Base-by-base conservation (phyloP, 2,113 vertebrate species). In the Murina feae region DNA sequence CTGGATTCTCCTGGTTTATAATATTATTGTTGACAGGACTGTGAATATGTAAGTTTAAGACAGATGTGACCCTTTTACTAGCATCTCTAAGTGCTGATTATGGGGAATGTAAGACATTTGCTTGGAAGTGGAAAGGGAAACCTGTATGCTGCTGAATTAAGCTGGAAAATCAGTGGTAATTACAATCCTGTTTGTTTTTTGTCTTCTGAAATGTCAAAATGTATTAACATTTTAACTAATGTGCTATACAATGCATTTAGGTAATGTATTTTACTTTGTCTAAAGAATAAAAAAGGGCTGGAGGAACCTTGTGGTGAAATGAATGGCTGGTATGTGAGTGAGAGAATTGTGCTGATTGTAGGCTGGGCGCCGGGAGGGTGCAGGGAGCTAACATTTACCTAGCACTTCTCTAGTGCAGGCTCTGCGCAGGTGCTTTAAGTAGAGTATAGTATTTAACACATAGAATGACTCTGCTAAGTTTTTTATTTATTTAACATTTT, bases 191-290 rank as follows among this genome's bases (percentile, higher is more conserved):
- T 69, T 94, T 55, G n/a, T 60, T 55, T 68, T 90, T 74, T n/a
- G 9, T 79, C 69, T 89, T 42, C 35, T 65, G 32, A 71, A 81
- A 84, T 88, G 96, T 90, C 51, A 68, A 81, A 55, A 25, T 58
- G 9, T 44, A 23, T 39, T 86, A 75, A 76, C 1, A 6, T 93
- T 91, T 89, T 65, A 44, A 47, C 32, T 55, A 55, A 30, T 37
- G 7, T 47, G 20, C 17, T 63, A 68, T 49, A 86, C 85, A 84
- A 80, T n/a, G 66, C 39, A 35, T 18, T 66, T 37, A 58, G 47
- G 1, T 55, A 65, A 63, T 60, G 10, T 60, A 32, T 78, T 91
- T 83, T 65, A 25, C 16, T 35, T 80, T 32, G 17, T 44, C 20
- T 71, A 42, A 76, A 72, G 53, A 72, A 30, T 83, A 32, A 87